Conservation (phyloP, 1,140 invertebrate genomes). For the Drosophila repleta region DNA sequence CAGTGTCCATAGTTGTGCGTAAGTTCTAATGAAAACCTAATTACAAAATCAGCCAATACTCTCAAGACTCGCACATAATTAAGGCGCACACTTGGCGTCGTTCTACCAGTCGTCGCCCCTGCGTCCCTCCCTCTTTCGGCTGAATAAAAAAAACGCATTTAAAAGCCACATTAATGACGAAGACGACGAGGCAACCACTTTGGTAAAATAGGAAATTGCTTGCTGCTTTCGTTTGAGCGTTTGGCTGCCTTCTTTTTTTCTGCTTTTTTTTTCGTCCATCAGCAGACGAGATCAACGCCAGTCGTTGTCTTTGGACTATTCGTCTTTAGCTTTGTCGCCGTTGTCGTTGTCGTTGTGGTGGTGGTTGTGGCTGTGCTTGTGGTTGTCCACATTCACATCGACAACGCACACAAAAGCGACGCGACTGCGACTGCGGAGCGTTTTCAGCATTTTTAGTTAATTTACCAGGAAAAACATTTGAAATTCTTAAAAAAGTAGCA, state of each 20-base stretch:
- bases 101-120: background rate
- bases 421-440: conserved; percentile 59
- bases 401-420: conserved; percentile 52
- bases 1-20: conserved; percentile 62
- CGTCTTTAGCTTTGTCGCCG: conserved; percentile 18
- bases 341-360: conserved; percentile 11
- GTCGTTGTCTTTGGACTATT: conserved; percentile 31
- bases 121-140: background rate
- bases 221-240: conserved; percentile 67
- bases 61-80: conserved; percentile 79
- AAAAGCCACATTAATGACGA: conserved; percentile 80
- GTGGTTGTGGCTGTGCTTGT: no score
- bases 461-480: conserved; percentile 84
- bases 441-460: conserved; percentile 84
- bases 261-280: conserved; percentile 49
- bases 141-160: conserved; percentile 69
- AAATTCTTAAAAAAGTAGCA: conserved; percentile 78
- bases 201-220: conserved; percentile 81
- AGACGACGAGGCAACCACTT: conserved; percentile 65
- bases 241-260: conserved; percentile 40
- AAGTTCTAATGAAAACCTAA: conserved; percentile 81
- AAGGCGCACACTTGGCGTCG: conserved; percentile 71
- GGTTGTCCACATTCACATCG: conserved; percentile 14
- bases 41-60: conserved; percentile 82
- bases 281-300: conserved; percentile 62